These are phyloP conservation scores for Mastomys natalensis DNA, from an alignment of 2,113 vertebrate genomes.

Conservation along the genomic window DNA sequence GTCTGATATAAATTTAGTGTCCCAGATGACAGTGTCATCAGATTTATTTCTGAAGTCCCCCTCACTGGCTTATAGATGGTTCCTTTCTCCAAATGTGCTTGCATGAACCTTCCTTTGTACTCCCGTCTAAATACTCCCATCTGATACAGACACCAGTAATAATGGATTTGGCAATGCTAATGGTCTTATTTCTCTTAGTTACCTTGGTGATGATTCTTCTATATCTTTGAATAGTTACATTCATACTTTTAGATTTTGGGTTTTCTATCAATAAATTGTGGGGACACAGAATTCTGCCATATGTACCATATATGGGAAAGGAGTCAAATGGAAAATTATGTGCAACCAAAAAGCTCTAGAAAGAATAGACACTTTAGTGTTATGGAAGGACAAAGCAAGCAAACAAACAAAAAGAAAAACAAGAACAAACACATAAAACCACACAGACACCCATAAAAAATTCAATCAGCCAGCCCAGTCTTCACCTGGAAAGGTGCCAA, in stretches of 20 bases:
- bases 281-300: not conserved
- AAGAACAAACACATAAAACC: not conserved
- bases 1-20: not conserved
- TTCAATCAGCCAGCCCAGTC: not conserved
- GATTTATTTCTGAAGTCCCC: not conserved
- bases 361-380: constrained; percentile 9
- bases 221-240: not conserved
- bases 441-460: constrained; percentile 6
- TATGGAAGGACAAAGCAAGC: not conserved
- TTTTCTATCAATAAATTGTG: not conserved
- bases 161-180: not conserved
- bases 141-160: not conserved
- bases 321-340: not conserved
- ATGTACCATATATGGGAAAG: not conserved
- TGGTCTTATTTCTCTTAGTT: not conserved
- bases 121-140: not conserved
- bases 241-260: constrained; percentile 8
- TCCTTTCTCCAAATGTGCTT: not conserved
- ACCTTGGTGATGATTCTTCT: not conserved
- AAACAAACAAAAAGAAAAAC: not conserved
- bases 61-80: not conserved
- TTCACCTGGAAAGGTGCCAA: not conserved
- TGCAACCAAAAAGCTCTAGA: not conserved
- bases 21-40: not conserved
- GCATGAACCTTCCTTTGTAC: not conserved